Base-by-base conservation (phyloP, 1,140 invertebrate species). In the Apis florea region DNA sequence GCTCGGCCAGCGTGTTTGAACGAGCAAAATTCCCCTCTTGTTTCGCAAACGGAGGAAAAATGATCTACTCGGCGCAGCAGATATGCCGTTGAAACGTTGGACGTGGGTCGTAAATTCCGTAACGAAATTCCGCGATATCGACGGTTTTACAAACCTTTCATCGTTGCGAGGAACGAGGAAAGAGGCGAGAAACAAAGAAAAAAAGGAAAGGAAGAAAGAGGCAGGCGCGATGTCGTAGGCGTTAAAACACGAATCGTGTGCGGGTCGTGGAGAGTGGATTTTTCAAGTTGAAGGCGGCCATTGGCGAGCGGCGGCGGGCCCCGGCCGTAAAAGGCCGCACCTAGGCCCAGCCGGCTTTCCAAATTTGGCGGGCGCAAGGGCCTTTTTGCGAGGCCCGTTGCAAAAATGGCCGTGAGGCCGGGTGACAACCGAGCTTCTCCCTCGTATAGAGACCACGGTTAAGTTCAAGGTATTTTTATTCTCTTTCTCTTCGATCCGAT, bases 231-330 rank as follows among this genome's bases (percentile, higher is more conserved):
- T 15, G n/a, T 61, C 69, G 66, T 49, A 71, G 82, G 84, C 71
- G 82, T 71, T 80, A 81, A 83, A 83, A 85, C 82, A 83, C 79
- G 66, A 81, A 69, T 84, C 84, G 71, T 53, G 81, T 26, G 26
- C 15, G 59, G 61, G 70, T 47, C 40, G 56, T 24, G 58, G 56
- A 11, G 40, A 10, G 40, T 11, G 40, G 85, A 87, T 89, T 90
- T 63, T 88, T 91, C 88, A 90, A 88, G 87, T 86, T 85, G 82
- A 90, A 90, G 88, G 80, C 89, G 80, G 86, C 90, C 87, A 90
- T 90, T 88, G 81, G 66, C 54, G 58, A 69, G 54, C 73, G 54
- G 58, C 61, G 69, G 74, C 11, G 31, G 31, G 31, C 31, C 31
- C 77, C 17, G 10, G 10, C 82, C 85, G 83, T 84, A 83, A 83